Percentiles rank a stretch among this genome's conserved stretches.
Evolutionary conservation across 2,113 vertebrate genomes (phyloP).

Genomic region (Ceuthmochares aereus): DNA sequence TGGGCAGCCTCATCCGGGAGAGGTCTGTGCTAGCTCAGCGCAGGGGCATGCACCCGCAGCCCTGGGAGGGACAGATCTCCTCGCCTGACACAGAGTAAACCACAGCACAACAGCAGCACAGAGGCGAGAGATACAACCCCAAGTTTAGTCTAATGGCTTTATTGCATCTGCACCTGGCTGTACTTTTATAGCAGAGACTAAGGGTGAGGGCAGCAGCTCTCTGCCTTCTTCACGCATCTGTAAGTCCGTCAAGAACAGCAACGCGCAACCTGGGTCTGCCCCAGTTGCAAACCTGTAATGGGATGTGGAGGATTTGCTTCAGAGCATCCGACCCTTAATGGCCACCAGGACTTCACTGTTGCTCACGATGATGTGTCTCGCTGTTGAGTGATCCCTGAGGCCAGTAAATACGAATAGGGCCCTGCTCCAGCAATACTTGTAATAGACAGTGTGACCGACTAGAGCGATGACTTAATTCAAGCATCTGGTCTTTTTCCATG

Average conservation of each 20-base stretch:
- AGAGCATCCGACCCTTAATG: background rate
- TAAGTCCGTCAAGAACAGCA: rapidly evolving
- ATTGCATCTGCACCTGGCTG: background rate
- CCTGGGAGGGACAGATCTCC: background rate
- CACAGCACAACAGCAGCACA: background rate
- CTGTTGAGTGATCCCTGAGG: background rate
- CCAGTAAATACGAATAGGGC: background rate
- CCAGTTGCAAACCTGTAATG: rapidly evolving
- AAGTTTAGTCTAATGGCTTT: background rate
- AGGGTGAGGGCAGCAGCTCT: background rate
- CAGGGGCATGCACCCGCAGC: background rate
- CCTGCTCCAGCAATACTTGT: background rate
- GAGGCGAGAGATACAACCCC: rapidly evolving
- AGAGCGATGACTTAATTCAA: background rate
- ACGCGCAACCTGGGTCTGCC: rapidly evolving
- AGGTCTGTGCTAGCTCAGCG: background rate
- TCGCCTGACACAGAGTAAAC: rapidly evolving
- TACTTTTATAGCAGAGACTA: background rate
- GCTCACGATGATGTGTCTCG: rapidly evolving
- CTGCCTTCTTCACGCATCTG: rapidly evolving
- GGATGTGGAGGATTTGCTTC: background rate
- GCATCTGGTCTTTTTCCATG: background rate
- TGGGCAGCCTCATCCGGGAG: background rate
- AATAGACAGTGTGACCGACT: background rate
- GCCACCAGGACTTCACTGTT: background rate